Percentiles rank a stretch among this genome's conserved stretches.
These are phyloP conservation scores for Trypoxylon attenuatum DNA, from an alignment of 2,888 invertebrate genomes.

Conservation along the genomic window DNA sequence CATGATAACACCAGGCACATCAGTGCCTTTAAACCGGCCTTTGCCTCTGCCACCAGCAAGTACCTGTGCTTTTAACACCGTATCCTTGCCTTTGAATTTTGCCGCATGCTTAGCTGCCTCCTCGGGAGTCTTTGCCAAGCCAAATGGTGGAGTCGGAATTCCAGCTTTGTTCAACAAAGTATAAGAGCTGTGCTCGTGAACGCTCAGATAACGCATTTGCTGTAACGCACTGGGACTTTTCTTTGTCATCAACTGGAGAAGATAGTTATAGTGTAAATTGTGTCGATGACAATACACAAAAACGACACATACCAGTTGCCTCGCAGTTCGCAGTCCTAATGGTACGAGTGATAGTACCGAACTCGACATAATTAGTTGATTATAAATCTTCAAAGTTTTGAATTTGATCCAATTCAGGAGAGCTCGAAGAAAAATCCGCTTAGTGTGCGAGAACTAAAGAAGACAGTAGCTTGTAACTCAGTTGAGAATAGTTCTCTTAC, in stretches of 20 bases:
- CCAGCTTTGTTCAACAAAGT: conserved; percentile 86
- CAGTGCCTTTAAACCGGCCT: conserved; percentile 92
- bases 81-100: conserved; percentile 83
- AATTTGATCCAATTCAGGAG: too few species aligned
- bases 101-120: conserved; percentile 87
- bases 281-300: too few species aligned
- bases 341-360: background rate
- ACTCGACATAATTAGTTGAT: background rate
- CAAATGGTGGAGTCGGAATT: conserved; percentile 91
- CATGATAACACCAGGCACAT: conserved; percentile 94
- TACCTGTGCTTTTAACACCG: conserved; percentile 91
- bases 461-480: too few species aligned
- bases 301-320: background rate
- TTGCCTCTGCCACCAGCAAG: conserved; percentile 94
- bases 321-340: background rate
- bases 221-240: too few species aligned
- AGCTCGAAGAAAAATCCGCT: too few species aligned
- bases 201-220: conserved; percentile 83
- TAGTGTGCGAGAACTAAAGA: too few species aligned
- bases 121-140: conserved; percentile 86
- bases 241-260: too few species aligned
- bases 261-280: too few species aligned
- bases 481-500: background rate
- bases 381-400: background rate
- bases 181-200: conserved; percentile 95